Conservation (phyloP, 2,888 invertebrate genomes). For the Antitype chi region DNA sequence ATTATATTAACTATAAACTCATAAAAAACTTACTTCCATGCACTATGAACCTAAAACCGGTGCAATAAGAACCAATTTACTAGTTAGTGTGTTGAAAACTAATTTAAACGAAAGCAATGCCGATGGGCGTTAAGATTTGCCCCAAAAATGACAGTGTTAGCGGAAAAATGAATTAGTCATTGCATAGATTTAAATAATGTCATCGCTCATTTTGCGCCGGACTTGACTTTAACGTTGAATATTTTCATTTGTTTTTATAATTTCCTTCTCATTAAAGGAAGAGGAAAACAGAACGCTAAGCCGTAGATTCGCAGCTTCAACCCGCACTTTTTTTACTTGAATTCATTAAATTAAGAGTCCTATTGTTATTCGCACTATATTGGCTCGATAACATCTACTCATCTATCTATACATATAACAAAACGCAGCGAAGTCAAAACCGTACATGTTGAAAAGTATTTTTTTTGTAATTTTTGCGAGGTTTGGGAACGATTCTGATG, state of each 20-base stretch:
- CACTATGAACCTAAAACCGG: too few species aligned
- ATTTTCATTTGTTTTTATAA: conserved; percentile 12
- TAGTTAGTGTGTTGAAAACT: neutral
- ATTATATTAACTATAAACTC: too few species aligned
- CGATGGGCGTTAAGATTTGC: neutral
- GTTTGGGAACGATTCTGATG: too few species aligned
- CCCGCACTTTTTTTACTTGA: neutral
- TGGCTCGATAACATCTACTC: too few species aligned
- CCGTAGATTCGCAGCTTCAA: too few species aligned
- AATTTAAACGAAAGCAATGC: neutral
- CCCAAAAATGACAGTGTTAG: neutral
- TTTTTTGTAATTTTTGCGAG: too few species aligned
- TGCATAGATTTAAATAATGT: conserved; percentile 68
- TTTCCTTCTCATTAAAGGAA: neutral
- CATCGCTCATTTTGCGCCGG: conserved; percentile 64
- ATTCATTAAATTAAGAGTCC: neutral
- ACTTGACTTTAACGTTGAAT: conserved; percentile 28
- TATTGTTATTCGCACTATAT: too few species aligned
- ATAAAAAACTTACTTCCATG: neutral
- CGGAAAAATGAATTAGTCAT: conserved; percentile 32
- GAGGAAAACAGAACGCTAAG: too few species aligned
- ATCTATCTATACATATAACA: too few species aligned
- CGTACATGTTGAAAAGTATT: too few species aligned
- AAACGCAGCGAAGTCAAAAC: too few species aligned
- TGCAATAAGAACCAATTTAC: neutral